Conservation (phyloP, 2,888 invertebrate species). For the Melolontha melolontha region DNA sequence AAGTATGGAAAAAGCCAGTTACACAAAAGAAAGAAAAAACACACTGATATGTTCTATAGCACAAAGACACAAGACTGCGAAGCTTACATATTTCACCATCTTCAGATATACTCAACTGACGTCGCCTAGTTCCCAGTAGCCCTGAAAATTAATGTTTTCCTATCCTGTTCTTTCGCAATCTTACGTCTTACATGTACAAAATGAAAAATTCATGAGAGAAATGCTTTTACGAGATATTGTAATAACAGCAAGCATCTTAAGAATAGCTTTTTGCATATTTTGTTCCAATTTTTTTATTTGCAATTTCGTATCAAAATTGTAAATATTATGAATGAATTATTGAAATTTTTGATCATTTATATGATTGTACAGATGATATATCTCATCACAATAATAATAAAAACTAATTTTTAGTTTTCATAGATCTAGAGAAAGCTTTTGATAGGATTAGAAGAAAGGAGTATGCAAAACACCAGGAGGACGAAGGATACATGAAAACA, state of each 20-base stretch:
- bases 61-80: constrained; percentile 17
- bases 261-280: too few relatives aligned
- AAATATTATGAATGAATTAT: too few relatives aligned
- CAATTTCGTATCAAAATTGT: neutral
- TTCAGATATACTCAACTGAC: constrained; percentile 77
- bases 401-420: too few relatives aligned
- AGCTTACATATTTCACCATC: constrained; percentile 81
- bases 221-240: neutral
- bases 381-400: too few relatives aligned
- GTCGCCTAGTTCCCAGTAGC: constrained; percentile 69
- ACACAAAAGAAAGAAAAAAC: constrained; percentile 1
- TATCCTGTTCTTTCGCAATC: neutral
- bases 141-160: constrained; percentile 54
- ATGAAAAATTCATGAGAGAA: neutral
- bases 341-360: too few relatives aligned
- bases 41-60: neutral
- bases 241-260: too few relatives aligned
- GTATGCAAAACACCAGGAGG: too few relatives aligned
- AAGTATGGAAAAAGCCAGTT: constrained; percentile 1
- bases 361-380: too few relatives aligned
- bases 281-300: neutral
- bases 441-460: too few relatives aligned
- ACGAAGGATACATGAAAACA: too few relatives aligned
- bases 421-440: too few relatives aligned
- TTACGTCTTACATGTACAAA: neutral